phyloP scores from a whole-genome alignment of 2,888 invertebrate genomes.

The Cryptocephalus primarius region DNA sequence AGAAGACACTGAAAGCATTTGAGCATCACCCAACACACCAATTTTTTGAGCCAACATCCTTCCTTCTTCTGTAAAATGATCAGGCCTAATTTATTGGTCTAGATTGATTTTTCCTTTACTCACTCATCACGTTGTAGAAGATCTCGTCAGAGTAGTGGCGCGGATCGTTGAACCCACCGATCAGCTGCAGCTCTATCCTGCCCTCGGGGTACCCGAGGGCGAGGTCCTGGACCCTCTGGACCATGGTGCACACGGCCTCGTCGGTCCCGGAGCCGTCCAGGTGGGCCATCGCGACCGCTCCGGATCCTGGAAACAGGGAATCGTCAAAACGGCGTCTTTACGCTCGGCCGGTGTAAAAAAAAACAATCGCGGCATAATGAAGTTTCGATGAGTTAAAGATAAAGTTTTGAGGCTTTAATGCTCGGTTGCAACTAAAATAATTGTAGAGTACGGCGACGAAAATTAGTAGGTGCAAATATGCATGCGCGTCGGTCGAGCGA shows the following conservation, averaged over 20 bases:
- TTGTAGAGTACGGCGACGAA: conserved; percentile 26
- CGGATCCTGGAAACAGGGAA: conserved; percentile 52
- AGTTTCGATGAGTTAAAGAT: conserved; percentile 6
- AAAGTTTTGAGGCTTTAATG: conserved; percentile 17
- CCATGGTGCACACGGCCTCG: conserved; percentile 73
- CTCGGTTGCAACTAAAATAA: conserved; percentile 26
- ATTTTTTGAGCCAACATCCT: no score
- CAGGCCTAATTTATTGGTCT: no score
- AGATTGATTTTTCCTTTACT: conserved; percentile 33
- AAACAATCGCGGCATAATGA: no score
- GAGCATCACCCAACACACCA: no score
- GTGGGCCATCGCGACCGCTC: conserved; percentile 78
- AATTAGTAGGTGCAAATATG: conserved; percentile 27
- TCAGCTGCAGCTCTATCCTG: conserved; percentile 77
- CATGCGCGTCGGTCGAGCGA: conserved; percentile 2
- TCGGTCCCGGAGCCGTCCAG: conserved; percentile 76
- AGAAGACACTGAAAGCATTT: no score
- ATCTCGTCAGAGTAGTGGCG: conserved; percentile 81
- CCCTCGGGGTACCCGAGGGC: conserved; percentile 81
- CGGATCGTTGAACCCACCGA: conserved; percentile 85
- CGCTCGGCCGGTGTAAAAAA: no score
- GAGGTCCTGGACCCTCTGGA: conserved; percentile 75
- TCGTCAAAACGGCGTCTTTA: background rate
- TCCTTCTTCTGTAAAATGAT: no score
- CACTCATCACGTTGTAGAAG: conserved; percentile 81